Conservation (phyloP, 2,888 invertebrate species). For the Phyllotreta cruciferae region DNA sequence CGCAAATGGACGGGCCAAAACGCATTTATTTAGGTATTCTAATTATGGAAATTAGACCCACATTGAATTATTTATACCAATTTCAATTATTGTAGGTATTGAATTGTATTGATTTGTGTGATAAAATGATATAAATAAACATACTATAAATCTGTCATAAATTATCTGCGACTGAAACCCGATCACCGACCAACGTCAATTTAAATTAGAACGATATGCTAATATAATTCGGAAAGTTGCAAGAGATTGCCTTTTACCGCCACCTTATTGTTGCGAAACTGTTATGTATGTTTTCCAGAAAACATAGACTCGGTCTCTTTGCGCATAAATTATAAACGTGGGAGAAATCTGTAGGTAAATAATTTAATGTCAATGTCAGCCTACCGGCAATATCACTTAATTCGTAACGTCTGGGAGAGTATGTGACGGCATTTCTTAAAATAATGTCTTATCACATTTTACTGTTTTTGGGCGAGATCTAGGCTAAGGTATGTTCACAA, state of each 20-base stretch:
- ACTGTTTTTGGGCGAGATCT: conserved; percentile 13
- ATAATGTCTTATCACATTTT: conserved; percentile 33
- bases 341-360: conserved; percentile 45
- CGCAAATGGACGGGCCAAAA: too few species aligned
- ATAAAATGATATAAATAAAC: too few species aligned
- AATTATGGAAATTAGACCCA: too few species aligned
- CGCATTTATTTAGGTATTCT: too few species aligned
- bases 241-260: conserved; percentile 14
- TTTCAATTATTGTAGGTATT: too few species aligned
- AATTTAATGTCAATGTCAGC: conserved; percentile 47
- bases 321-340: conserved; percentile 31
- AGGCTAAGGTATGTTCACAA: conserved; percentile 2
- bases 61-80: too few species aligned
- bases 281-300: conserved; percentile 31
- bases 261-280: conserved; percentile 30
- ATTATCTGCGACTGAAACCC: not conserved
- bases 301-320: conserved; percentile 25
- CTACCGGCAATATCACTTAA: conserved; percentile 41
- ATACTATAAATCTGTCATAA: not conserved
- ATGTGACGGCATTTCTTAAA: conserved; percentile 47
- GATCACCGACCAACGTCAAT: not conserved
- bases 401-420: conserved; percentile 36
- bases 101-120: too few species aligned
- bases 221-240: conserved; percentile 7
- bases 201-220: conserved; percentile 16